Evolutionary conservation across 2,888 invertebrate genomes (phyloP), one percentile per base, ranked within the genome.

Genomic region (Gnatocerus cornutus): DNA sequence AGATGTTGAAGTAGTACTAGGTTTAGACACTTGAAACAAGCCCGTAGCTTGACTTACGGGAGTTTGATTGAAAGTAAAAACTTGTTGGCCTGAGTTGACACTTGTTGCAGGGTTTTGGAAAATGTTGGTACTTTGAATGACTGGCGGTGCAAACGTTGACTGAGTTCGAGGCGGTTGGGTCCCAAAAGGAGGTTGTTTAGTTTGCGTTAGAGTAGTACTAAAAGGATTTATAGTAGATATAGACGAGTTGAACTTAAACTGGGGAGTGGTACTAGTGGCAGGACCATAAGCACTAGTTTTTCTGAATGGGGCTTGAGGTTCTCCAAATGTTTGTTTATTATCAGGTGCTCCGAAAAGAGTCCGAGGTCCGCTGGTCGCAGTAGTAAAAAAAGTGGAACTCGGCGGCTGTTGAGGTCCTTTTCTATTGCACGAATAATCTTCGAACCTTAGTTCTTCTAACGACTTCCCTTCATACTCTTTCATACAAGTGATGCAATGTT

Each of bases 401-500:
- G 80, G 66, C 58, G 78, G 74, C 70, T 82, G 81, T 71, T 86
- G 86, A 5, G 84, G 80, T 16, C 82, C 96, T 86, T 98, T 98
- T 1, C 98, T 87, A 58, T 95, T 95, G 0, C 94, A 94, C 16
- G 89, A 85, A 83, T 99, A 99, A 85, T 99, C 99, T 81, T 99
- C 99, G 62, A 93, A 86, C 6, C 99, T 90, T 58, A 99, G 86
- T 83, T 99, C 99, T 85, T 99, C 99, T 16, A 99, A 85, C 0
- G 96, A 96, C 84, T 99, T 99, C 53, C 84, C 85, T 81, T 99
- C 98, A 82, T 99, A 99, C 82, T 99, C 98, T 87, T 98, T 97
- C 99, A 99, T 99, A 67, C 96, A 96, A 0, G 97, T 97, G 70
- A 99, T 98, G 84, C 98, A 98, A 82, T 98, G 95, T 82, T 98